phyloP scores from a whole-genome alignment of 2,888 invertebrate species.

The Limenitis camilla region DNA sequence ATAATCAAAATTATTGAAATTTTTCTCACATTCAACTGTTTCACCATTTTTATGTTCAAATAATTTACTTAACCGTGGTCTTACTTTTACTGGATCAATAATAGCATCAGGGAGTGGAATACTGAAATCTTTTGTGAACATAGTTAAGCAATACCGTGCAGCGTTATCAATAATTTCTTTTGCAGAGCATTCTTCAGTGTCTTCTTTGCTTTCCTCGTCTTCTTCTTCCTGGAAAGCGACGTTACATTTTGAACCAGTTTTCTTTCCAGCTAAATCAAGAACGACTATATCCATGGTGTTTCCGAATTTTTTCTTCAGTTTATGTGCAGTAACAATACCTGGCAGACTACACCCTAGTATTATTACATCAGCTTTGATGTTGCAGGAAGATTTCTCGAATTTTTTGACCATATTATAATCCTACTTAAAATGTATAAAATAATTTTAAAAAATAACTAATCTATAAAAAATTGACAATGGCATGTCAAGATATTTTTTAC shows the following conservation, averaged over 20 bases:
- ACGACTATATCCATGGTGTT: constrained; percentile 58
- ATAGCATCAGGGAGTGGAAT: constrained; percentile 50
- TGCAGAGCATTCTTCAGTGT: constrained; percentile 26
- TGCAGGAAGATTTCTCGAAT: constrained; percentile 2
- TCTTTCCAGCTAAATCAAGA: constrained; percentile 40
- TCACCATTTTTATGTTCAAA: constrained; percentile 53
- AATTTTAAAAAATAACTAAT: constrained; percentile 12
- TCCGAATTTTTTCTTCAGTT: constrained; percentile 58
- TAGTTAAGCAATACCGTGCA: constrained; percentile 42
- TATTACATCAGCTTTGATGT: constrained; percentile 57
- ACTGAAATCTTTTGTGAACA: constrained; percentile 47
- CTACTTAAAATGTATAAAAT: neutral
- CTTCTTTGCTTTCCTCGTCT: constrained; percentile 21
- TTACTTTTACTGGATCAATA: constrained; percentile 34
- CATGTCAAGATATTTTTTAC: neutral
- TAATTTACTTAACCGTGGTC: constrained; percentile 41
- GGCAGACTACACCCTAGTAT: constrained; percentile 62
- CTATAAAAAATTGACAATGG: constrained; percentile 8
- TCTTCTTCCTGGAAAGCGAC: constrained; percentile 42
- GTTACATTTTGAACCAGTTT: constrained; percentile 36
- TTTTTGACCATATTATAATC: neutral
- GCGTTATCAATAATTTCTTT: constrained; percentile 37
- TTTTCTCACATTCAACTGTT: constrained; percentile 38
- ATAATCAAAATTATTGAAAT: constrained; percentile 54
- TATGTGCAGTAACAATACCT: constrained; percentile 62